Base-by-base conservation (phyloP, 2,113 vertebrate genomes). In the Antennarius striatus region DNA sequence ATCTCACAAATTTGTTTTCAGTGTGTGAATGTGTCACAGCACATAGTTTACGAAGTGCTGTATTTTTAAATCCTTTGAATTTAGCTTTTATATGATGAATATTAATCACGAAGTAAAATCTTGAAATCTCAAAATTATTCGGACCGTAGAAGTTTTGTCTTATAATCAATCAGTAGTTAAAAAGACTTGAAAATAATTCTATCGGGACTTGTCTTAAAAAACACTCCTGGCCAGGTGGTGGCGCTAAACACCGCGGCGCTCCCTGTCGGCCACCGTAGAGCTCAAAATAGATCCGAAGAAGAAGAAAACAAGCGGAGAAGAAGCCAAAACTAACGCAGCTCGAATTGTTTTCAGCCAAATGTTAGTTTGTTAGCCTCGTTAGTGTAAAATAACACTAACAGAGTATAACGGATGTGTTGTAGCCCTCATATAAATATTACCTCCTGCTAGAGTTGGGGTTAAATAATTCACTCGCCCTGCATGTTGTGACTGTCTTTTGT, bases 221-320 rank as follows among this genome's bases (percentile, higher is more conserved):
- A 11, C 8, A 30, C 51, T 61, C 63, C 59, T 46, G 9, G 16
- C 64, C 81, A 74, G 22, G 0, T 3, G 73, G 69, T 4, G 79
- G 81, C 84, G 60, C 30, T 72, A 47, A 36, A 0, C 3, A 0
- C 6, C 11, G 0, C 39, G 13, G 53, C 28, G 3, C 6, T 32
- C 2, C 52, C 50, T 32, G 40, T 7, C 5, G 22, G 12, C 6
- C 29, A 6, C 5, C 0, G 3, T 2, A 16, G 2, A 13, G 47
- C 42, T 3, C 12, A 3, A 7, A 0, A 2, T 16, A 47, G 7
- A 48, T 36, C 7, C 22, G 4, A 3, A 8, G 55, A 67, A 40
- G 81, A 63, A 63, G 49, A 64, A 55, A 68, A 55, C 22, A 22
- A 50, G 4, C 52, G 65, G 80, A 56, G 77, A 82, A 79, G 79